Base-by-base conservation (phyloP, 2,113 vertebrate genomes). In the Cairina moschata region DNA sequence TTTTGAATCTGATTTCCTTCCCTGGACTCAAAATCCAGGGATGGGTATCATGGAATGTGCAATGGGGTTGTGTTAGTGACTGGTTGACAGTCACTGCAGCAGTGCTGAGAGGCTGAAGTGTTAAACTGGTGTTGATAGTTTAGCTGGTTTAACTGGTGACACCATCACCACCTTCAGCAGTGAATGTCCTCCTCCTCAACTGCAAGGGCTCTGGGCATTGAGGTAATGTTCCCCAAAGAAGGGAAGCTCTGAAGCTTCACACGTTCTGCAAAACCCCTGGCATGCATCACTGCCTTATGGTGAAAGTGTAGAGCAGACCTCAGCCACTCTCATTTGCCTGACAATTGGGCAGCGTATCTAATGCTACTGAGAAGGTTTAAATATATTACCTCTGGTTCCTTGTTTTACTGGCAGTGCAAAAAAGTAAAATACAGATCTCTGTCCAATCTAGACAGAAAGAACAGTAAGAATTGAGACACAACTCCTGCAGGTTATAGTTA, bases 1-100 rank as follows among this genome's bases (percentile, higher is more conserved):
- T 71, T 92, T 94, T 69, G 86, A 93, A 94, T 86, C 76, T 34
- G 31, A 67, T 88, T 96, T 96, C 55, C 14, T 90, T 88, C 65
- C 63, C 59, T 71, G 83, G 50, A 55, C 58, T 91, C 31, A 76
- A 86, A 95, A 94, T 85, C 48, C 28, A 38, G 50, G 36, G 18
- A 74, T 0, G 0, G 83, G 20, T 81, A 81, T 58, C 17, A 32
- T 28, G 80, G 48, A 59, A 48, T 71, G 23, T 74, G 65, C 4
- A 38, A 25, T 69, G 50, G 11, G 36, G 26, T 90, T 96, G 11
- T 65, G 28, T 77, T 83, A 80, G 40, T 44, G 83, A 20, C 75
- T 74, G 54, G 13, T 26, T 91, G 48, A 48, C n/a, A 60, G 31
- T 40, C 28, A 40, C 46, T 13, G 29, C 8, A 18, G 46, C 69